Evolutionary conservation across 2,797 vertebrate genomes (phyloP).

Genomic region (Kryptolebias ocellatus): DNA sequence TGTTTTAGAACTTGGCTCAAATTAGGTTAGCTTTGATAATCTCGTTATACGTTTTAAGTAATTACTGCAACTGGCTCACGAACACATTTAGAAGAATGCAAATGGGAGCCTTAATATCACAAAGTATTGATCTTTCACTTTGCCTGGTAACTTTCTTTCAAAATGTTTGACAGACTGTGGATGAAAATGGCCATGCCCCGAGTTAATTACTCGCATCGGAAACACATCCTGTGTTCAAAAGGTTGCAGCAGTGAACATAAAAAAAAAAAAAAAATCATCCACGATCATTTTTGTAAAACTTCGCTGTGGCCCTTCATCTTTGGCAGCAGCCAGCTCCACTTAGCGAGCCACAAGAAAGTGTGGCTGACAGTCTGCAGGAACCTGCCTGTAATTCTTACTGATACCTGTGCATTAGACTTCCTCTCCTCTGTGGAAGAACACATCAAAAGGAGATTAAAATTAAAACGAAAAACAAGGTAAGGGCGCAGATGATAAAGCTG

Average conservation of each 20-base stretch:
- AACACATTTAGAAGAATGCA: conserved; percentile 62
- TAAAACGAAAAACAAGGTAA: conserved; percentile 62
- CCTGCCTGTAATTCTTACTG: conserved; percentile 80
- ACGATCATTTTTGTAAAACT: conserved; percentile 77
- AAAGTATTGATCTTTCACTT: conserved; percentile 68
- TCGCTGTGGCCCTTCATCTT: conserved; percentile 78
- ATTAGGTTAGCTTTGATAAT: conserved; percentile 71
- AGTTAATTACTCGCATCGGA: conserved; percentile 73
- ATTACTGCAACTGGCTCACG: conserved; percentile 64
- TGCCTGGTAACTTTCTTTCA: conserved; percentile 57
- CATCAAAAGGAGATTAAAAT: conserved; percentile 76
- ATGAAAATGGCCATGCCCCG: conserved; percentile 60
- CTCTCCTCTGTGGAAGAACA: conserved; percentile 60
- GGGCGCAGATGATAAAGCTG: conserved; percentile 58
- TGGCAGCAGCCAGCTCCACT: conserved; percentile 74
- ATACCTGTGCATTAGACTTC: conserved; percentile 77
- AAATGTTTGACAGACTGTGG: conserved; percentile 42
- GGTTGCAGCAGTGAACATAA: conserved; percentile 66
- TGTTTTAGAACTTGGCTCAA: conserved; percentile 69
- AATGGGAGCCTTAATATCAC: conserved; percentile 45
- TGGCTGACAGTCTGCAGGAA: conserved; percentile 74
- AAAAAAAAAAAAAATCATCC: conserved; percentile 70
- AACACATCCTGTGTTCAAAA: conserved; percentile 82
- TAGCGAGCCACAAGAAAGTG: conserved; percentile 83
- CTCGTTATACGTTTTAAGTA: conserved; percentile 74